Evolutionary conservation across 2,797 vertebrate species (phyloP), one percentile per base, ranked within the genome.

Genomic region (Notamacropus eugenii): DNA sequence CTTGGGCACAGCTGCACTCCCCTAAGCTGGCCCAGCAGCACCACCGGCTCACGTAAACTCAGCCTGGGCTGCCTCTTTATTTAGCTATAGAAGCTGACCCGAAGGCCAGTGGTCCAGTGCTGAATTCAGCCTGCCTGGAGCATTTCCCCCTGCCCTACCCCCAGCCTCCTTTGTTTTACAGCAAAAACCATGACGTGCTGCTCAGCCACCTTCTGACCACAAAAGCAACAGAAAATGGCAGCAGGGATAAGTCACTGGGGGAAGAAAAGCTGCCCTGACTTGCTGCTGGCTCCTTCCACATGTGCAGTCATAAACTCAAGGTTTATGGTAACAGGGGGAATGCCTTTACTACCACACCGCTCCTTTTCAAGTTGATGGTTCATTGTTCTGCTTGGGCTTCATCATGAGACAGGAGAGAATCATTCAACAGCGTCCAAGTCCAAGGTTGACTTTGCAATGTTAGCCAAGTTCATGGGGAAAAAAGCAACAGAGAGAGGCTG

Each of bases 21-120:
- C 98, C 98, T 98, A 96, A 98, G 98, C 98, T 91, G 97, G 97
- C 93, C 93, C 90, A 98, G 96, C 98, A 98, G 96, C 97, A 98
- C 97, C 95, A 94, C 92, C 98, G 95, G 95, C 94, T 98, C 97
- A 96, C 94, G 97, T 97, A 98, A 97, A 98, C 93, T 94, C 28
- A 94, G 94, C 93, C 95, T 96, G 92, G 97, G 96, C 92, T 94
- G 97, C 67, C 62, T 95, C 97, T 95, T 96, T 97, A 96, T 92
- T 27, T 98, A 54, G 94, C 96, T 97, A 46, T 52, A 40, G 94
- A 97, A 98, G 98, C 97, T 95, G 93, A 98, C 97, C 98, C 96
- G 95, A 98, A 97, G 94, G 97, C 90, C 93, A 96, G 94, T 1
- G 92, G 58, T 19, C 0, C 94, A 90, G 93, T 0, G 74, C 92